Percentiles rank a stretch among this genome's conserved stretches.
Evolutionary conservation across 1,140 invertebrate species (phyloP).

Genomic region (Orussus abietinus): DNA sequence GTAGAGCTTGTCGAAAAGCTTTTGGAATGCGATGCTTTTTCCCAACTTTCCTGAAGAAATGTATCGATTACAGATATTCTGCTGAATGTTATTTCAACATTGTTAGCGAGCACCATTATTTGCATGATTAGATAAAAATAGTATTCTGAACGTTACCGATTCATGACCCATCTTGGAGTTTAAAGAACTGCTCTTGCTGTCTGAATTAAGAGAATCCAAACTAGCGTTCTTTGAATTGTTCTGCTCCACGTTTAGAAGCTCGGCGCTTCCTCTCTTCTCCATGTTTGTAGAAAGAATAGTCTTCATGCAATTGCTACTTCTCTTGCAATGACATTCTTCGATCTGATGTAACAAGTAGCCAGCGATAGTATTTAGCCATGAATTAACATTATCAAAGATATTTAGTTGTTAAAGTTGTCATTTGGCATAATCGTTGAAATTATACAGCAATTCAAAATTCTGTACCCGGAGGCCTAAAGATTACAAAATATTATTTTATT

Average conservation of each 20-base stretch:
- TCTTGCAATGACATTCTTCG: conserved; percentile 8
- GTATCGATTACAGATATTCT: conserved; percentile 7
- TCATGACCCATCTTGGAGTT: conserved; percentile 77
- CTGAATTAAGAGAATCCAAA: conserved; percentile 73
- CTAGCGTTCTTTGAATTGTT: conserved; percentile 64
- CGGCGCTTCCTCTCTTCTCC: conserved; percentile 53
- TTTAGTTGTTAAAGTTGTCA: too few relatives aligned
- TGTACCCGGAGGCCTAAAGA: too few relatives aligned
- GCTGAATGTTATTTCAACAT: conserved; percentile 7
- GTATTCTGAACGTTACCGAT: conserved; percentile 56
- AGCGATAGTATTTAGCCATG: too few relatives aligned
- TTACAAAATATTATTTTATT: too few relatives aligned
- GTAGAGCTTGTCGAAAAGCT: conserved; percentile 61
- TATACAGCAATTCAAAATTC: too few relatives aligned
- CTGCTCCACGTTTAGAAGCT: conserved; percentile 53
- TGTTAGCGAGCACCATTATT: conserved; percentile 2
- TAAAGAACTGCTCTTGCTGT: conserved; percentile 78
- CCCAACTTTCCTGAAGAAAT: conserved; percentile 49
- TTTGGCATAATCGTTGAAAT: too few relatives aligned
- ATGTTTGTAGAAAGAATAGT: conserved; percentile 30
- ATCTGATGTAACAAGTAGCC: too few relatives aligned
- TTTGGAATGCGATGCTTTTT: conserved; percentile 59
- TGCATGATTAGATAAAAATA: conserved; percentile 7
- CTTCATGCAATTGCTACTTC: conserved; percentile 12
- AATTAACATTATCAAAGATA: too few relatives aligned